phyloP scores from a whole-genome alignment of 1,140 invertebrate genomes.

The Calycopis cecrops region DNA sequence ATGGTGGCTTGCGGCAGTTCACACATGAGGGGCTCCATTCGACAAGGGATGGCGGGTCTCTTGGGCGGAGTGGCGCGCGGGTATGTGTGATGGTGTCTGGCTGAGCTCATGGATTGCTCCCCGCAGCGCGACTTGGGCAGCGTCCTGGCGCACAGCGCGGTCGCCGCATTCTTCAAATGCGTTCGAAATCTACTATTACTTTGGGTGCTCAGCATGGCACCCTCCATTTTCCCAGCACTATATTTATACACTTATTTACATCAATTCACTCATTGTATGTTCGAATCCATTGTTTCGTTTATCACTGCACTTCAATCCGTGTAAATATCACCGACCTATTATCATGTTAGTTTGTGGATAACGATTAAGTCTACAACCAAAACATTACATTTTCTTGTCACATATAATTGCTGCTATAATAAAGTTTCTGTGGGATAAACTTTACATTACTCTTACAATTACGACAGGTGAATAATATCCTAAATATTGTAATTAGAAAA shows the following conservation, averaged over 20 bases:
- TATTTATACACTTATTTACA: slow-evolving; percentile 21
- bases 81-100: slow-evolving; percentile 65
- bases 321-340: slow-evolving; percentile 13
- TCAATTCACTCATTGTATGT: slow-evolving; percentile 45
- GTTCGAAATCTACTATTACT: slow-evolving; percentile 60
- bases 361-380: neutral
- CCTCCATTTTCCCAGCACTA: slow-evolving; percentile 52
- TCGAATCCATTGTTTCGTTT: slow-evolving; percentile 48
- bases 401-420: too few relatives aligned
- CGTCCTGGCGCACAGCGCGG: slow-evolving; percentile 60
- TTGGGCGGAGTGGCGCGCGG: slow-evolving; percentile 59
- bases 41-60: slow-evolving; percentile 47
- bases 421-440: neutral
- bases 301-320: slow-evolving; percentile 32
- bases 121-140: slow-evolving; percentile 58
- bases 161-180: slow-evolving; percentile 68
- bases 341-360: slow-evolving; percentile 14
- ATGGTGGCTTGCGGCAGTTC: slow-evolving; percentile 34
- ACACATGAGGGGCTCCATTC: slow-evolving; percentile 48
- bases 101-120: slow-evolving; percentile 36
- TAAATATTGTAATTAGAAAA: too few relatives aligned
- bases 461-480: slow-evolving; percentile 14
- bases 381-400: neutral
- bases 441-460: too few relatives aligned
- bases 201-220: slow-evolving; percentile 63